Evolutionary conservation across 2,797 vertebrate genomes (phyloP).

Genomic region (Vultur gryphus): DNA sequence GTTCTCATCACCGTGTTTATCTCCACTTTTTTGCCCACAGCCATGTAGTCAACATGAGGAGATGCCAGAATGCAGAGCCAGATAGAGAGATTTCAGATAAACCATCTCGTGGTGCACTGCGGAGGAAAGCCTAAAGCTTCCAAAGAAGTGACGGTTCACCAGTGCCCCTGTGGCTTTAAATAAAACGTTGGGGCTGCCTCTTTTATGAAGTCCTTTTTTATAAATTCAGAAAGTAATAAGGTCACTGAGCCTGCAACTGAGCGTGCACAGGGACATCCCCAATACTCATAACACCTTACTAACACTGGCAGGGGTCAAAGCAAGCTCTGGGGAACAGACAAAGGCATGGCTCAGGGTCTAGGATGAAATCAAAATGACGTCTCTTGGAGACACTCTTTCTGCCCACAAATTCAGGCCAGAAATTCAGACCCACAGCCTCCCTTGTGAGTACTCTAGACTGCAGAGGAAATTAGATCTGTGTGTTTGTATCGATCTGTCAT

Average conservation of each 20-base stretch:
- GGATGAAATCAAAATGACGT: neutral
- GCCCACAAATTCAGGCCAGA: neutral
- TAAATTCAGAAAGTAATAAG: neutral
- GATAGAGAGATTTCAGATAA: neutral
- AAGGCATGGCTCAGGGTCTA: neutral
- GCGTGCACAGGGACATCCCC: neutral
- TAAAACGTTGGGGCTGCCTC: neutral
- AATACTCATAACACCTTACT: neutral
- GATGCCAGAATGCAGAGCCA: neutral
- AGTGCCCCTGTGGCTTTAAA: neutral
- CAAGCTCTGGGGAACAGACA: neutral
- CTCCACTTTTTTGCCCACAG: neutral
- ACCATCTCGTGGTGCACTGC: neutral
- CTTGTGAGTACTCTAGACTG: neutral
- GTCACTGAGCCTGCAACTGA: neutral
- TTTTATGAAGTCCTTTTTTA: neutral
- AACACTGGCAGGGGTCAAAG: neutral
- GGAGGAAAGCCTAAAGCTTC: neutral
- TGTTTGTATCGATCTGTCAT: neutral
- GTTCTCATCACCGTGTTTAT: neutral
- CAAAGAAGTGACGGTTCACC: neutral
- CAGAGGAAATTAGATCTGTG: neutral
- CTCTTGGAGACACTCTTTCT: neutral
- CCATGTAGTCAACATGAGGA: neutral
- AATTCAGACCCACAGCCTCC: neutral